Evolutionary conservation across 2,888 invertebrate species (phyloP), one percentile per base, ranked within the genome.

Genomic region (Folsomia candida): DNA sequence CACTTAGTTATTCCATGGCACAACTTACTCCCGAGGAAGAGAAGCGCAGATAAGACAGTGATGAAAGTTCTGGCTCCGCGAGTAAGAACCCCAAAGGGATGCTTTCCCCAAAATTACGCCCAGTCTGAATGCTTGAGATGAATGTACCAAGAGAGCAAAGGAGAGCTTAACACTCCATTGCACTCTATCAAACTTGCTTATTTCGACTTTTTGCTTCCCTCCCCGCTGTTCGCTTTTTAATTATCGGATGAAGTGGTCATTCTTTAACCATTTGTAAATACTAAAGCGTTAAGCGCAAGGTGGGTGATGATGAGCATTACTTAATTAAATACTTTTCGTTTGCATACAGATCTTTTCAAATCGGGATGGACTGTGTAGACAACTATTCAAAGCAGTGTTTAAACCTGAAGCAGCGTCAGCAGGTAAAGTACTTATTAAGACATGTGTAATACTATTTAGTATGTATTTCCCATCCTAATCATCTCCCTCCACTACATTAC

Each of bases 331-430:
- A 25, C 29, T 18, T 6, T 69, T 59, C 60, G 1, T n/a, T 51
- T 65, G 24, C 20, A 61, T 65, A 1, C 67, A 79, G 78, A 20
- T 67, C 66, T 4, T 79, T 75, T 25, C 64, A 76, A 18, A 51
- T 66, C 0, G 75, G 76, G 4, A 77, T 75, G 75, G 29, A 51
- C 0, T 79, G 79, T 51, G 59, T 75, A 11, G 54, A 70, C 2
- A 67, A 65, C 6, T 77, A 71, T 72, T 68, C 75, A 0, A 70
- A 73, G 22, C 27, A 67, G 20, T 79, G 79, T 67, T 57, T 79
- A 51, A 68, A 25, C n/a, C 54, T n/a, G 14, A 67, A 74, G 20
- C 70, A 70, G 11, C 69, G 65, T 20, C 70, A 69, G 59, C 69
- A 75, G 57, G 68, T 73, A 67, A 22, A 47, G 47, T 11, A 47